phyloP scores from a whole-genome alignment of 1,140 invertebrate genomes.

The Nixonia krombeini region DNA sequence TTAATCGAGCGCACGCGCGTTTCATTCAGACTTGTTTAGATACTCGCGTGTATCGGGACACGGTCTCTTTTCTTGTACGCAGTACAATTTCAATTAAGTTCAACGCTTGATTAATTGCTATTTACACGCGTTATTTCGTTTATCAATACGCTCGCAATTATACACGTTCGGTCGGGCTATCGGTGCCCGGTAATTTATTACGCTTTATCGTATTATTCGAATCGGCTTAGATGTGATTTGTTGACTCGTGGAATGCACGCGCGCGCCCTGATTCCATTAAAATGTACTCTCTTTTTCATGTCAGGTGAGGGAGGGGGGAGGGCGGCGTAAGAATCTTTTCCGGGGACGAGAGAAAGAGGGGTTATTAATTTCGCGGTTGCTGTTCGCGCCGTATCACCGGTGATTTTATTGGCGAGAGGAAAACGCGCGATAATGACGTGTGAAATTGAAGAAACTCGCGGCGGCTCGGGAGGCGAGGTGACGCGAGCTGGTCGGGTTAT shows the following conservation, averaged over 20 bases:
- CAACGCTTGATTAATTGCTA: slow-evolving; percentile 21
- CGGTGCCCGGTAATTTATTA: slow-evolving; percentile 7
- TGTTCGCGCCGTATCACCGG: no score
- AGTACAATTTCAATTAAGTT: slow-evolving; percentile 22
- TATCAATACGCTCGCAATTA: slow-evolving; percentile 5
- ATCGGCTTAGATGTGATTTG: no score
- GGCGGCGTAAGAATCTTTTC: no score
- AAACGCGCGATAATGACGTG: slow-evolving; percentile 13
- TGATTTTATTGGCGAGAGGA: no score
- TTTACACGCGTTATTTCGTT: slow-evolving; percentile 11
- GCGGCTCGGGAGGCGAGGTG: slow-evolving; percentile 48
- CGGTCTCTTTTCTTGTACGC: slow-evolving; percentile 12
- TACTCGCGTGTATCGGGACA: slow-evolving; percentile 25
- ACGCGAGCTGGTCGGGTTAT: slow-evolving; percentile 62
- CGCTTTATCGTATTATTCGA: no score
- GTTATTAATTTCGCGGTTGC: no score
- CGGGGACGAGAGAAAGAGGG: no score
- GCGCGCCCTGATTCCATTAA: no score
- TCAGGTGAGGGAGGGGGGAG: no score
- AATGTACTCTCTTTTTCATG: no score
- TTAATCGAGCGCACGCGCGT: slow-evolving; percentile 51
- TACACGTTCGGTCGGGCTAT: slow-evolving; percentile 11
- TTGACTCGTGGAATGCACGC: no score
- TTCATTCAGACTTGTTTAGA: slow-evolving; percentile 38
- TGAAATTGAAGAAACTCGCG: slow-evolving; percentile 48